phyloP scores from a whole-genome alignment of 2,797 vertebrate genomes.

The Notamacropus eugenii region DNA sequence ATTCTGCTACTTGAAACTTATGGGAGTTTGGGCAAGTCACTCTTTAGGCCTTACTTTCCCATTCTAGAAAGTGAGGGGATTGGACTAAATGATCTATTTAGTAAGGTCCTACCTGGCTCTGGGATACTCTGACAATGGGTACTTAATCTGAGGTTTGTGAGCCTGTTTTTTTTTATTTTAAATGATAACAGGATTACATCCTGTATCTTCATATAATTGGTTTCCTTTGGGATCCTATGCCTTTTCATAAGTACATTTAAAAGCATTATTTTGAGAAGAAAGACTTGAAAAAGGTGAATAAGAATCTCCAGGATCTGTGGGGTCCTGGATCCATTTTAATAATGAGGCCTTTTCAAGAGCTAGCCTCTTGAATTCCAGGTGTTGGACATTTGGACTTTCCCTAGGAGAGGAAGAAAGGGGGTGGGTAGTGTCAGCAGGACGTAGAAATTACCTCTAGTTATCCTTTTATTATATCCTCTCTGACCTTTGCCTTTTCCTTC shows the following conservation, averaged over 20 bases:
- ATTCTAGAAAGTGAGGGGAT: not conserved
- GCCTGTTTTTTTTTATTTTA: not conserved
- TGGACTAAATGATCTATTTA: not conserved
- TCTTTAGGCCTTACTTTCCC: not conserved
- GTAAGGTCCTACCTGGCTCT: not conserved
- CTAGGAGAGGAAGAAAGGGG: not conserved
- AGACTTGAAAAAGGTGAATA: not conserved
- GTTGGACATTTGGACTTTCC: not conserved
- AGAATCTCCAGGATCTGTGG: not conserved
- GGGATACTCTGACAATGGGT: not conserved
- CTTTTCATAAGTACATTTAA: not conserved
- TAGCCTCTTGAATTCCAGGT: not conserved
- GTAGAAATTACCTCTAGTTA: not conserved
- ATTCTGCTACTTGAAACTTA: not conserved
- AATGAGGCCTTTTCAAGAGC: not conserved
- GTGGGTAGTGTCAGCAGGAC: not conserved
- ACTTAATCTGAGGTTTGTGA: not conserved
- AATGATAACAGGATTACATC: not conserved
- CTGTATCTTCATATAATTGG: not conserved
- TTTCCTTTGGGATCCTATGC: not conserved
- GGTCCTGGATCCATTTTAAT: not conserved
- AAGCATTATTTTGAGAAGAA: not conserved
- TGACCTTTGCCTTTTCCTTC: slow-evolving; percentile 58
- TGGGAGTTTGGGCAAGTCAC: not conserved
- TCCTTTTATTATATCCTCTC: not conserved